Conservation (phyloP, 2,888 invertebrate genomes). For the Eustalomyia histrio region DNA sequence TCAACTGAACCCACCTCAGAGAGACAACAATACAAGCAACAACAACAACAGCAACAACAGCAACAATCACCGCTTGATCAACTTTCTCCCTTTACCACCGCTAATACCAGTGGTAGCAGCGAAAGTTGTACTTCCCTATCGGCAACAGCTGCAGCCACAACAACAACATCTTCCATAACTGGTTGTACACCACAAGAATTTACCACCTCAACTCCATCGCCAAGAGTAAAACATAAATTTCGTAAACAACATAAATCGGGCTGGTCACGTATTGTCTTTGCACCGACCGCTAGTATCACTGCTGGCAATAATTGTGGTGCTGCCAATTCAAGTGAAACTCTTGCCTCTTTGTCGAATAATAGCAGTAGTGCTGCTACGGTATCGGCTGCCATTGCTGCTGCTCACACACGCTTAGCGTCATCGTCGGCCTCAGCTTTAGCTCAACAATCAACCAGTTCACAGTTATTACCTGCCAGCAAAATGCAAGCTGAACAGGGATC, state of each 20-base stretch:
- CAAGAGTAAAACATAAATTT: slow-evolving; percentile 78
- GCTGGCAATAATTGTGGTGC: slow-evolving; percentile 68
- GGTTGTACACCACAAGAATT: slow-evolving; percentile 58
- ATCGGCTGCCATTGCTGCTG: slow-evolving; percentile 63
- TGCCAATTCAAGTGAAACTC: slow-evolving; percentile 71
- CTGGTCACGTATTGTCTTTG: slow-evolving; percentile 77
- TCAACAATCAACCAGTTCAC: slow-evolving; percentile 76
- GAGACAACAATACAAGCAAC: slow-evolving; percentile 61
- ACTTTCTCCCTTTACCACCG: slow-evolving; percentile 62
- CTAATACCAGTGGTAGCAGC: slow-evolving; percentile 74
- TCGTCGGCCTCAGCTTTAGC: slow-evolving; percentile 74
- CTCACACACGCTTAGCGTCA: slow-evolving; percentile 72
- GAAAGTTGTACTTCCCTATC: slow-evolving; percentile 73
- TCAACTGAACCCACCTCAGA: slow-evolving; percentile 65
- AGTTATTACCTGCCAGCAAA: slow-evolving; percentile 82
- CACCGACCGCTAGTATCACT: slow-evolving; percentile 71
- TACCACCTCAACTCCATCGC: slow-evolving; percentile 76
- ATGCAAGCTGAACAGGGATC: slow-evolving; percentile 97
- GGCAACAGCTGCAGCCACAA: slow-evolving; percentile 53
- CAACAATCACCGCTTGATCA: slow-evolving; percentile 61
- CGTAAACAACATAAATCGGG: slow-evolving; percentile 78
- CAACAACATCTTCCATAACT: slow-evolving; percentile 57
- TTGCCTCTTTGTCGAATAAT: slow-evolving; percentile 69
- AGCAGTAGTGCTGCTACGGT: slow-evolving; percentile 67
- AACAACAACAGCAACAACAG: slow-evolving; percentile 66